phyloP scores from a whole-genome alignment of 37 sponge, comb jelly and placozoan genomes.

The Corticium candelabrum region DNA sequence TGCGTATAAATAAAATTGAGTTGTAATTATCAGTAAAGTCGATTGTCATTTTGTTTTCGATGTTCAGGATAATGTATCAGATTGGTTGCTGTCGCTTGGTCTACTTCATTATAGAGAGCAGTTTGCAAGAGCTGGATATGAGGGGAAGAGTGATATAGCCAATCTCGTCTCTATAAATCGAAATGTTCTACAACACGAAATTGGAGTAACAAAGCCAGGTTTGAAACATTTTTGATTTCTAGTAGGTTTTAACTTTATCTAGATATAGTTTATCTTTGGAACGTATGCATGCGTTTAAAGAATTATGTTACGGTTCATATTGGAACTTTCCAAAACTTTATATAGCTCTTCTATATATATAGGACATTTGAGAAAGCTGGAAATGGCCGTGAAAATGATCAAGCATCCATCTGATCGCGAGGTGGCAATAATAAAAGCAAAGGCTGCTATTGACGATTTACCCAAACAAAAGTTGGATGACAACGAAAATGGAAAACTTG shows the following conservation, averaged over 20 bases:
- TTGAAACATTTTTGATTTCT: no score
- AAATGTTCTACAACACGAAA: neutral
- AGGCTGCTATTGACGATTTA: neutral
- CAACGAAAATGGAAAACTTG: no score
- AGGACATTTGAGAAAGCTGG: neutral
- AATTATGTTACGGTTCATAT: no score
- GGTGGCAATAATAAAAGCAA: neutral
- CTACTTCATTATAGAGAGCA: neutral
- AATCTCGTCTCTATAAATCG: neutral
- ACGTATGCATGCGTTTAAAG: no score
- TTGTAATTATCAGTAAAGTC: no score
- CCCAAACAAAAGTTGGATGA: neutral
- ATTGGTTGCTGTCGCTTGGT: neutral
- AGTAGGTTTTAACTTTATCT: no score
- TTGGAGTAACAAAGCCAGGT: no score
- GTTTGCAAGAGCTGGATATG: neutral
- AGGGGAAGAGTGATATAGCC: neutral
- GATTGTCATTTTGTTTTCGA: no score
- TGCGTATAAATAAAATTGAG: no score
- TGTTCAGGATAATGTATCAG: neutral
- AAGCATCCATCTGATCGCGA: neutral
- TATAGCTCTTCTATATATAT: no score
- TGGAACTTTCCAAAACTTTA: no score
- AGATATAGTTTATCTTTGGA: no score
- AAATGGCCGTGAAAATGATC: neutral